Evolutionary conservation across 2,888 invertebrate genomes (phyloP), one percentile per base, ranked within the genome.

Genomic region (Hirtodrosophila confusa): DNA sequence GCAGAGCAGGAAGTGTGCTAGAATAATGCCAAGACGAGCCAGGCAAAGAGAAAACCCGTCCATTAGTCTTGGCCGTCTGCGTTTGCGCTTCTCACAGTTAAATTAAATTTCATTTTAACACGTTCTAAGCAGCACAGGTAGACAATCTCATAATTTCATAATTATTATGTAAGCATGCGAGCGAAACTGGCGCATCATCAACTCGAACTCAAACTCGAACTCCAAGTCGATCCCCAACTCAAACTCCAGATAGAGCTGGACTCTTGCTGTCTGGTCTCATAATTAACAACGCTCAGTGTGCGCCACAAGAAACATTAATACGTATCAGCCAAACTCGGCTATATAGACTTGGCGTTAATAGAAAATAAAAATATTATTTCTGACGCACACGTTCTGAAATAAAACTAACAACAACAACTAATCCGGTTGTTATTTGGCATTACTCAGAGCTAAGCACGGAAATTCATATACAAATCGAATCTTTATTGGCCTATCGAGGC

Each of bases 141-240:
- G 45, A 65, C 43, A 66, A 65, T 62, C 54, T 80, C 58, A 80
- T 80, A 56, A 62, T 75, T 77, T 66, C 69, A 72, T 84, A 86
- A 77, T 84, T 84, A 86, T 84, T 84, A 84, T 84, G 85, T 84
- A 88, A 84, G 83, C 88, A 88, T 87, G 88, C 88, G 78, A 88
- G 58, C 84, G 67, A 75, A 86, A 76, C 80, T 84, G 72, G 85
- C 67, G 67, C 69, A 66, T 41, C 62, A 37, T 29, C n/a, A 40
- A 11, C 53, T 40, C 37, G 43, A 44, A 41, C 31, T 9, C 17
- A n/a, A 61, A 10, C 44, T 23, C 54, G 43, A 55, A 24, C 31
- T 12, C 24, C 41, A 17, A 6, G 27, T 24, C 27, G 17, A 35
- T 24, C 27, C 17, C 33, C n/a, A 36, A 17, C 17, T 17, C 17